Evolutionary conservation across 2,797 vertebrate species (phyloP).

Genomic region (Cyclopterus lumpus): DNA sequence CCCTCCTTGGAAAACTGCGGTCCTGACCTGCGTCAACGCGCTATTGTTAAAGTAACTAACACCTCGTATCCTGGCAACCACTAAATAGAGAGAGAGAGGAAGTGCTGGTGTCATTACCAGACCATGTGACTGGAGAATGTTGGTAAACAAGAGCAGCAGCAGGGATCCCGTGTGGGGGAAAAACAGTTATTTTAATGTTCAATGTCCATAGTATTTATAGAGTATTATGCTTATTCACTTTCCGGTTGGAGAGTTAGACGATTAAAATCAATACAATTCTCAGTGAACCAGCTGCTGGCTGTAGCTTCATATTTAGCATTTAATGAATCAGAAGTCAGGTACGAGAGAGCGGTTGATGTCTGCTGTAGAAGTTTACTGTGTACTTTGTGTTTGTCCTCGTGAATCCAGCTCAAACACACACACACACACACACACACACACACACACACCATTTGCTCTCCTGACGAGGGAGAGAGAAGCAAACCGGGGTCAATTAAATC

Average conservation of each 20-base stretch:
- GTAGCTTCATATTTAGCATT: background rate
- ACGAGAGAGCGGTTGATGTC: background rate
- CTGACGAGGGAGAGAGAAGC: slow-evolving; percentile 10
- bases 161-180: background rate
- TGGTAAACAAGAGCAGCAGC: slow-evolving; percentile 71
- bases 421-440: slow-evolving; percentile 10
- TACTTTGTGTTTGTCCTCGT: slow-evolving; percentile 55
- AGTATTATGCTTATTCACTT: background rate
- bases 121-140: slow-evolving; percentile 71
- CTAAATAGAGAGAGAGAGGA: slow-evolving; percentile 59
- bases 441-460: slow-evolving; percentile 3
- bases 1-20: slow-evolving; percentile 49
- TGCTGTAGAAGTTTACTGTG: slow-evolving; percentile 23
- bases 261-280: background rate
- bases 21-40: slow-evolving; percentile 72
- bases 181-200: background rate
- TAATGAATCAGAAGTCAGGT: background rate
- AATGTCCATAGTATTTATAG: background rate
- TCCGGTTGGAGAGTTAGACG: background rate
- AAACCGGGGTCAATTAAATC: slow-evolving; percentile 42
- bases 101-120: slow-evolving; percentile 53
- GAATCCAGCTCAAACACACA: slow-evolving; percentile 50
- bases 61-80: slow-evolving; percentile 73
- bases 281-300: background rate
- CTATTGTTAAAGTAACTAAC: slow-evolving; percentile 71